Base-by-base conservation (phyloP, 1,140 invertebrate species). In the Probaryconus sp. region DNA sequence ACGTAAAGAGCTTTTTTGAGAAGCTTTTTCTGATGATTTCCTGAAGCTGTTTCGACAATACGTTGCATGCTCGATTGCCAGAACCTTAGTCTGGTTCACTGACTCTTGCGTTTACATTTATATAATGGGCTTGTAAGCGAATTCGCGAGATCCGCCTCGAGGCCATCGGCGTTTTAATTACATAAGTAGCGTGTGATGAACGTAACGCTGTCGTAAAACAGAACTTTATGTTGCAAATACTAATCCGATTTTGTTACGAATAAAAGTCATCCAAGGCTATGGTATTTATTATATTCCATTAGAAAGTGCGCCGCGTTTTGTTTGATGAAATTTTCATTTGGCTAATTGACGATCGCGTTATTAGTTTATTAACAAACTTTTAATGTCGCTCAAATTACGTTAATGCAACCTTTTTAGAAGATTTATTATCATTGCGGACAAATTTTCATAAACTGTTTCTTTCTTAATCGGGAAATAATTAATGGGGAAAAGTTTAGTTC, bases 61-160 rank as follows among this genome's bases (percentile, higher is more conserved):
- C 28, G 24, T 67, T 60, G 63, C 73, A 61, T 30, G 72, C 37
- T 55, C 48, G 38, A 65, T 75, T 58, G 60, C 26, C 56, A 55
- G 11, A 10, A 55, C 17, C 47, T 60, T 33, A 60, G 56, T 65
- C 42, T 53, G 74, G 74, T 71, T 76, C 74, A 68, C 63, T 68
- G 68, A 71, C 63, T 71, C 61, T 71, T 71, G 63, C 73, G 67
- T 70, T 70, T 67, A 56, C 43, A 42, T 71, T 76, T 76, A 76
- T 72, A 48, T 72, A 76, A 75, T 60, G 26, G 30, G 40, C 51
- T 64, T n/a, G 64, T 24, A 43, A 60, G 43, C 18, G 61, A 76
- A 76, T 71, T 72, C 55, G 67, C 68, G 61, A 71, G 68, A 72
- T 68, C 55, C 55, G 61, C 61, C 43, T 71, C 45, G 63, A 47